Evolutionary conservation across 2,888 invertebrate genomes (phyloP).

Genomic region (Exephanes ischioxanthus): DNA sequence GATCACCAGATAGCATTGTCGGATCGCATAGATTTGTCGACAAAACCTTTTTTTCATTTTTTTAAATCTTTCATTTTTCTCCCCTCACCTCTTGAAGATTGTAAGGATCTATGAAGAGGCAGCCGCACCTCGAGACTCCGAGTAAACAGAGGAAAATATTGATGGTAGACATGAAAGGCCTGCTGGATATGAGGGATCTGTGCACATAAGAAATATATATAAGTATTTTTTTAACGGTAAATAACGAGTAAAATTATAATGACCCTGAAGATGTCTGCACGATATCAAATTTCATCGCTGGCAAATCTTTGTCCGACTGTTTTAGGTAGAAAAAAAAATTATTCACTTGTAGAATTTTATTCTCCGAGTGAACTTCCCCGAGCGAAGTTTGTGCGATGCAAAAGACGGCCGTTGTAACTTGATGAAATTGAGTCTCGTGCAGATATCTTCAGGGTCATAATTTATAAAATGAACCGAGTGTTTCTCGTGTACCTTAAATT

Average conservation of each 20-base stretch:
- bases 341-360: no score
- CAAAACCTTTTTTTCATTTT: neutral
- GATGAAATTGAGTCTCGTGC: no score
- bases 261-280: neutral
- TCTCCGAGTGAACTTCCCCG: no score
- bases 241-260: neutral
- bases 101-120: conserved; percentile 87
- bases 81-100: conserved; percentile 85
- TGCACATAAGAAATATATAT: conserved; percentile 58
- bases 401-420: no score
- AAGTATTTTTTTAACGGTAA: neutral
- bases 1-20: conserved; percentile 17
- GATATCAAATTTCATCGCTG: no score
- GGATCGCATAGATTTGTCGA: neutral
- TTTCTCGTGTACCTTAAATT: conserved; percentile 85
- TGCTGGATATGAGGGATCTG: conserved; percentile 86
- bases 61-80: neutral
- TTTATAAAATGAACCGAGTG: conserved; percentile 1
- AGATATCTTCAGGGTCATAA: no score
- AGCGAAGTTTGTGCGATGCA: no score
- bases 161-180: conserved; percentile 87
- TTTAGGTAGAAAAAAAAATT: no score
- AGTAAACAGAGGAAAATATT: conserved; percentile 86
- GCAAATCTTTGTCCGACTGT: no score
- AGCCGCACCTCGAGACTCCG: conserved; percentile 85